A percentile compares a stretch with the other conserved stretches of the same genome.
These are phyloP conservation scores for Pogonus chalceus DNA, from an alignment of 1,140 invertebrate genomes.

Conservation along the genomic window DNA sequence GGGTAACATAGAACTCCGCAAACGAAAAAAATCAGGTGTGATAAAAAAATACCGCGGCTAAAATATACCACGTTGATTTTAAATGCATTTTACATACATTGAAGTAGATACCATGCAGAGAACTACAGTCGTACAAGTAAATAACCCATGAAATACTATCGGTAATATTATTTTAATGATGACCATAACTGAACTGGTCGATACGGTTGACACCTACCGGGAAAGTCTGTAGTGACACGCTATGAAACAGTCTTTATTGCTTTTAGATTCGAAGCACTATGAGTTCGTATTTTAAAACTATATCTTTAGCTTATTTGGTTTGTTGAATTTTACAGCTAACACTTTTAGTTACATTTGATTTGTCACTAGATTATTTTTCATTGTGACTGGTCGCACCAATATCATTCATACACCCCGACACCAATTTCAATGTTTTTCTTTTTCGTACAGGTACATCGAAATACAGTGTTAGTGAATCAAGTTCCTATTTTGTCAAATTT, in stretches of 20 bases:
- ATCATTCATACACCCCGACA: too few relatives aligned
- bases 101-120: conserved; percentile 25
- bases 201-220: conserved; percentile 28
- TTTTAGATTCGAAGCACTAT: conserved; percentile 26
- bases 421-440: too few relatives aligned
- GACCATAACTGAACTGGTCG: conserved; percentile 12
- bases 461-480: too few relatives aligned
- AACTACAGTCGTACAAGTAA: conserved; percentile 3
- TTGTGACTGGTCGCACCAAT: too few relatives aligned
- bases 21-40: conserved; percentile 23
- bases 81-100: conserved; percentile 29
- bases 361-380: background rate
- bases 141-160: conserved; percentile 14
- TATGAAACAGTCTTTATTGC: conserved; percentile 33
- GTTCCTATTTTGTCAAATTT: too few relatives aligned
- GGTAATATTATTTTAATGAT: background rate
- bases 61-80: conserved; percentile 30
- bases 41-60: conserved; percentile 26
- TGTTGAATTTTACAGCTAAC: background rate
- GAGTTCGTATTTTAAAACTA: conserved; percentile 22
- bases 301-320: conserved; percentile 16
- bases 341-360: background rate
- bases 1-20: background rate
- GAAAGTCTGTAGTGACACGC: conserved; percentile 31
- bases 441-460: too few relatives aligned